Evolutionary conservation across 2,113 vertebrate genomes (phyloP).

Genomic region (Zosterops japonicus): DNA sequence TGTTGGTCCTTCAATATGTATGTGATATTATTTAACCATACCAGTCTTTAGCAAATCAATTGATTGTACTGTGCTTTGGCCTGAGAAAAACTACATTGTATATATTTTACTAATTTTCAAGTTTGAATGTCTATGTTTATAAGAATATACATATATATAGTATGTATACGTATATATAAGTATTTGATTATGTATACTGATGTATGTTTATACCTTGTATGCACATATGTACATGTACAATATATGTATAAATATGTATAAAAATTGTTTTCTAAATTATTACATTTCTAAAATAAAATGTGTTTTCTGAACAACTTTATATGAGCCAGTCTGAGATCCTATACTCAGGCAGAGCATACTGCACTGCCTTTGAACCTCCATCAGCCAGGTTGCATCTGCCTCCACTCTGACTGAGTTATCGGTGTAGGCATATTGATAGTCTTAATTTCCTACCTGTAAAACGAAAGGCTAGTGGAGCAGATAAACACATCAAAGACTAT

Average conservation of each 20-base stretch:
- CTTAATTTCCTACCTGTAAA: not conserved
- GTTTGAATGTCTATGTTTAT: not conserved
- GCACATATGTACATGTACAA: not conserved
- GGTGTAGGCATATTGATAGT: not conserved
- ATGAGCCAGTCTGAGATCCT: not conserved
- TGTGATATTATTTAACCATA: not conserved
- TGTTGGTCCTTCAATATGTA: not conserved
- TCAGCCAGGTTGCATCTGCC: not conserved
- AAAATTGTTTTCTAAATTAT: not conserved
- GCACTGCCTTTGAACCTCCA: not conserved
- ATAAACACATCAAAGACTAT: not conserved
- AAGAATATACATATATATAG: not conserved
- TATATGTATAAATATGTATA: not conserved
- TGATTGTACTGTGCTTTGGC: not conserved
- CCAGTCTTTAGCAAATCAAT: constrained; percentile 1
- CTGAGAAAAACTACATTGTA: not conserved
- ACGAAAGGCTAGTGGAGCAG: not conserved
- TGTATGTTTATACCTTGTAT: not conserved
- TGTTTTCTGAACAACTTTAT: not conserved
- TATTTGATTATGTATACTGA: not conserved
- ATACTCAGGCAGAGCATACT: not conserved
- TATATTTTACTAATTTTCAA: not conserved
- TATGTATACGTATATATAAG: too few relatives aligned
- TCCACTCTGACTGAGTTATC: not conserved
- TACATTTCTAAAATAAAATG: not conserved